phyloP scores from a whole-genome alignment of 2,888 invertebrate species.

The Coleophora flavipennella region DNA sequence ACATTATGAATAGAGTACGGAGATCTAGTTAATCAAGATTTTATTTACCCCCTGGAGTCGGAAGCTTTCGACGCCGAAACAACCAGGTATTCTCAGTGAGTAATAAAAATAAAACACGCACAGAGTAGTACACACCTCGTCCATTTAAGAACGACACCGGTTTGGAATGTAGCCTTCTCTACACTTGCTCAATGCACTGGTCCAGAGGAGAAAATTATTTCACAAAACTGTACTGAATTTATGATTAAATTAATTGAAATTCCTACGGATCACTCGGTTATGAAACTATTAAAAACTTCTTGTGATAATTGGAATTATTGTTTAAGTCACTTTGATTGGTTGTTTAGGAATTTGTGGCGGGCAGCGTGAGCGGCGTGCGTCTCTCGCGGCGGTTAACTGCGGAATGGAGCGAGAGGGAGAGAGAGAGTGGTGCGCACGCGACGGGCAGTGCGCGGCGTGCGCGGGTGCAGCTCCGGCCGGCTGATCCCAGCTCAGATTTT shows the following conservation, averaged over 20 bases:
- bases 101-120: conserved; percentile 46
- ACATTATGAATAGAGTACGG: conserved; percentile 34
- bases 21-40: conserved; percentile 20
- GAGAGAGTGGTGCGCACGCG: conserved; percentile 17
- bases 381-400: conserved; percentile 33
- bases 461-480: no score
- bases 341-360: conserved; percentile 17
- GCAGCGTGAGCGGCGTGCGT: conserved; percentile 29
- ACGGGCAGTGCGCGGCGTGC: no score
- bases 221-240: no score
- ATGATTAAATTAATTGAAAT: conserved; percentile 20
- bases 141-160: conserved; percentile 68
- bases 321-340: conserved; percentile 21
- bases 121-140: conserved; percentile 61
- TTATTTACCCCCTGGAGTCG: conserved; percentile 1
- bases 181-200: conserved; percentile 46
- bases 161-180: conserved; percentile 67
- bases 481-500: no score
- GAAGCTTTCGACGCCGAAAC: conserved; percentile 26
- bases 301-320: conserved; percentile 29
- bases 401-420: conserved; percentile 37
- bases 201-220: conserved; percentile 1
- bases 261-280: conserved; percentile 25
- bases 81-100: conserved; percentile 46
- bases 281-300: conserved; percentile 21